Conservation (phyloP, 1,140 invertebrate genomes). For the Acromyrmex heyeri region DNA sequence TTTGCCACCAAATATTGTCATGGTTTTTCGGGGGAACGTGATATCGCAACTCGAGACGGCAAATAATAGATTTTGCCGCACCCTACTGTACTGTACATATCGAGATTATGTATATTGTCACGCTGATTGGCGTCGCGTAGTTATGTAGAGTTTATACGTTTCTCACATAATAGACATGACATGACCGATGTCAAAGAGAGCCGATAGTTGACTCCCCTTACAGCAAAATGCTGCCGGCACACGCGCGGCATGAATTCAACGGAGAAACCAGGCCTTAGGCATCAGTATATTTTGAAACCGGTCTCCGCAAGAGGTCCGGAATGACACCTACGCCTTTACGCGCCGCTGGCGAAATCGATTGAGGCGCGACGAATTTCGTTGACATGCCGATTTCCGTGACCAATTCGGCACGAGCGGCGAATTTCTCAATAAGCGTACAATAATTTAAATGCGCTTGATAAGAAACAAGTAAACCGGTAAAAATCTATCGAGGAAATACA, state of each 20-base stretch:
- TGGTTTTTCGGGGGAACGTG: background rate
- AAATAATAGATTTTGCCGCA: slow-evolving; percentile 53
- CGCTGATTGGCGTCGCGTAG: slow-evolving; percentile 32
- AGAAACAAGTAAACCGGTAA: background rate
- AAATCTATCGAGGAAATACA: background rate
- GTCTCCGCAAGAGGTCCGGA: slow-evolving; percentile 64
- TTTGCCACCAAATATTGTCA: background rate
- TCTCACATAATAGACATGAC: slow-evolving; percentile 48
- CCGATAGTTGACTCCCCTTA: slow-evolving; percentile 41
- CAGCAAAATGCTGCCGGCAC: slow-evolving; percentile 32
- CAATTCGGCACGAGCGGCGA: slow-evolving; percentile 47
- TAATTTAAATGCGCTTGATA: background rate
- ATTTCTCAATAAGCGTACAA: slow-evolving; percentile 36
- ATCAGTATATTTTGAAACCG: slow-evolving; percentile 72
- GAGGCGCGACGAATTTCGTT: slow-evolving; percentile 64
- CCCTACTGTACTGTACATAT: slow-evolving; percentile 11
- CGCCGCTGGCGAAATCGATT: slow-evolving; percentile 60
- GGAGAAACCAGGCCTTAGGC: slow-evolving; percentile 41
- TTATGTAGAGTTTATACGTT: slow-evolving; percentile 56
- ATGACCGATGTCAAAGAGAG: slow-evolving; percentile 31
- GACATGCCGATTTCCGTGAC: slow-evolving; percentile 62
- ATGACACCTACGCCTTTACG: slow-evolving; percentile 69
- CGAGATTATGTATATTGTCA: slow-evolving; percentile 47
- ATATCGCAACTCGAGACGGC: slow-evolving; percentile 15
- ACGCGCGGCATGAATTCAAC: slow-evolving; percentile 41